Conservation (phyloP, 2,888 invertebrate species). For the Drosophila pseudotalamancana region DNA sequence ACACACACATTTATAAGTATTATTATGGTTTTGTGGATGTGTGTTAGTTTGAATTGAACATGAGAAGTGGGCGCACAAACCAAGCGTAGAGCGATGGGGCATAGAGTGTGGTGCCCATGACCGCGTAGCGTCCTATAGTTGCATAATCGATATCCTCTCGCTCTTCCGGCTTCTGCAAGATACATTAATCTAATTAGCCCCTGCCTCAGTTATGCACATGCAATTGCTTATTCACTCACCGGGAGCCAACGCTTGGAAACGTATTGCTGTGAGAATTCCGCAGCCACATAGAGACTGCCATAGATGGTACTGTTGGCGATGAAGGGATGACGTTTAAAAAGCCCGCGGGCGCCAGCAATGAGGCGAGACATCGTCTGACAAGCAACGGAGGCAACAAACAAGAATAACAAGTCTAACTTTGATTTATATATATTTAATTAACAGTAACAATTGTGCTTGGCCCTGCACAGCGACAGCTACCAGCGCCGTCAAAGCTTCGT, state of each 20-base stretch:
- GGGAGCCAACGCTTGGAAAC: constrained; percentile 87
- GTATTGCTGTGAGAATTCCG: constrained; percentile 92
- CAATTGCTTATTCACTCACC: constrained; percentile 85
- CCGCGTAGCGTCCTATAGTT: constrained; percentile 86
- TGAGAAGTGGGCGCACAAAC: constrained; percentile 82
- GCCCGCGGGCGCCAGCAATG: constrained; percentile 52
- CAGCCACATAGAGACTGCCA: constrained; percentile 91
- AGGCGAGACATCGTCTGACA: constrained; percentile 65
- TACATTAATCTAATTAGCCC: constrained; percentile 48
- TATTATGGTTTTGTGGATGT: constrained; percentile 1
- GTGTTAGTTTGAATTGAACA: background rate
- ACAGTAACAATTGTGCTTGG: constrained; percentile 38
- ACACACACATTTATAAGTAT: constrained; percentile 2
- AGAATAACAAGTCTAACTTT: constrained; percentile 28
- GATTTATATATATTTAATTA: constrained; percentile 46
- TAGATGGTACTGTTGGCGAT: constrained; percentile 88
- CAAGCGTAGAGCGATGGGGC: constrained; percentile 87
- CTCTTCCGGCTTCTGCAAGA: constrained; percentile 54
- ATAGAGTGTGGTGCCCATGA: constrained; percentile 87
- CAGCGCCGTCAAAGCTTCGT: constrained; percentile 56
- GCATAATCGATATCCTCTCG: constrained; percentile 85
- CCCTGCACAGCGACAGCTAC: constrained; percentile 43
- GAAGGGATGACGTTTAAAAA: constrained; percentile 85
- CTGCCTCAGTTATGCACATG: background rate
- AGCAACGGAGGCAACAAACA: constrained; percentile 8